These are phyloP conservation scores for Lemur catta DNA, from an alignment of 2,797 vertebrate genomes.

Conservation along the genomic window DNA sequence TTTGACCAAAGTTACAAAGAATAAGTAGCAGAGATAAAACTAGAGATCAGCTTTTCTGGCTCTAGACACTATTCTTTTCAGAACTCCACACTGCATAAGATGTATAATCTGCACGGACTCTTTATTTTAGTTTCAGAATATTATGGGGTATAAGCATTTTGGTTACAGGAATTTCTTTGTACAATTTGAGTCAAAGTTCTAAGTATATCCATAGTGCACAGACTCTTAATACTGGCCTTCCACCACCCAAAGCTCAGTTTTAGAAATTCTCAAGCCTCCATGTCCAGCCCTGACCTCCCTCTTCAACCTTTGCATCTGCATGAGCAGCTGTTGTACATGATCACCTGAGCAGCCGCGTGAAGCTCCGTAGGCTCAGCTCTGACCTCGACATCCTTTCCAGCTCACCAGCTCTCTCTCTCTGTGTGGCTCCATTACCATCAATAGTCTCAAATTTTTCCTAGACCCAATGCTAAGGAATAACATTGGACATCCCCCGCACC, in stretches of 20 bases:
- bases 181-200: too few species aligned
- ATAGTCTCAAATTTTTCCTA: background rate
- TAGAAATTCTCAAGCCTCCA: background rate
- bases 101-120: too few species aligned
- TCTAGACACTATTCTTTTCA: background rate
- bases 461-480: background rate
- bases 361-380: background rate
- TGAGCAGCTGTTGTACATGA: background rate
- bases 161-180: too few species aligned
- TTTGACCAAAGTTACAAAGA: background rate
- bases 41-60: background rate
- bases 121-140: too few species aligned
- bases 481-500: background rate
- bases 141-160: too few species aligned
- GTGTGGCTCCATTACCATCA: background rate
- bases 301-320: background rate
- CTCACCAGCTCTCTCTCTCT: background rate
- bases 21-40: background rate
- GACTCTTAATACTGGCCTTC: background rate
- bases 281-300: background rate
- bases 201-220: background rate
- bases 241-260: background rate
- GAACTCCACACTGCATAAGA: background rate
- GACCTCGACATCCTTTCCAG: background rate
- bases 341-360: accelerated